Percentiles rank a stretch among this genome's conserved stretches.
These are phyloP conservation scores for Cichladusa arquata DNA, from an alignment of 2,113 vertebrate genomes.

Conservation along the genomic window DNA sequence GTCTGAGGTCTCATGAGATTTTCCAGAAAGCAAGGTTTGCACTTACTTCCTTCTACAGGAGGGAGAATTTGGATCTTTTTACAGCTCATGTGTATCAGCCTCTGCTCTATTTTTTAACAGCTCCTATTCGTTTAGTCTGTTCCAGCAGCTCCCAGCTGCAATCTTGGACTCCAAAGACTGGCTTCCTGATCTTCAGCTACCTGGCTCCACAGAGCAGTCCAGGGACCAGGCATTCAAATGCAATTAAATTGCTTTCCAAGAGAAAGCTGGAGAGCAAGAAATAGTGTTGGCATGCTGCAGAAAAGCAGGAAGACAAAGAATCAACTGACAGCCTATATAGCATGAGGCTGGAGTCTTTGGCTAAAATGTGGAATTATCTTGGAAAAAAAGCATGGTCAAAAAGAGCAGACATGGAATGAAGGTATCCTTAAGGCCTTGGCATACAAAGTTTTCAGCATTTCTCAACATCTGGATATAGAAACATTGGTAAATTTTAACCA, in stretches of 20 bases:
- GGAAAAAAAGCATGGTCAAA: constrained; percentile 16
- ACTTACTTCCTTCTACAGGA: background rate
- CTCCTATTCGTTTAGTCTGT: background rate
- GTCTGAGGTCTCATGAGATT: background rate
- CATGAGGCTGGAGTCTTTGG: background rate
- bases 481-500: background rate
- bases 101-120: background rate
- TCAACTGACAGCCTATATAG: constrained; percentile 35
- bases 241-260: constrained; percentile 43
- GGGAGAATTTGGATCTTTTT: background rate
- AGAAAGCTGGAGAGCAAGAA: constrained; percentile 42
- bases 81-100: background rate
- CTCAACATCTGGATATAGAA: background rate
- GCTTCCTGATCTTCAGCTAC: constrained; percentile 35
- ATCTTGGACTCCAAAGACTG: background rate
- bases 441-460: background rate
- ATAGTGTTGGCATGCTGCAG: constrained; percentile 1
- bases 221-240: constrained; percentile 25
- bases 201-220: constrained; percentile 24
- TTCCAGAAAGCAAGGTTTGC: background rate
- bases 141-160: constrained; percentile 37
- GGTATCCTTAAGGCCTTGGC: background rate
- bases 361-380: constrained; percentile 37
- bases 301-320: constrained; percentile 29
- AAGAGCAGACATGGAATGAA: constrained; percentile 36